phyloP scores from a whole-genome alignment of 1,140 invertebrate species.

The Zaprionus davidi region DNA sequence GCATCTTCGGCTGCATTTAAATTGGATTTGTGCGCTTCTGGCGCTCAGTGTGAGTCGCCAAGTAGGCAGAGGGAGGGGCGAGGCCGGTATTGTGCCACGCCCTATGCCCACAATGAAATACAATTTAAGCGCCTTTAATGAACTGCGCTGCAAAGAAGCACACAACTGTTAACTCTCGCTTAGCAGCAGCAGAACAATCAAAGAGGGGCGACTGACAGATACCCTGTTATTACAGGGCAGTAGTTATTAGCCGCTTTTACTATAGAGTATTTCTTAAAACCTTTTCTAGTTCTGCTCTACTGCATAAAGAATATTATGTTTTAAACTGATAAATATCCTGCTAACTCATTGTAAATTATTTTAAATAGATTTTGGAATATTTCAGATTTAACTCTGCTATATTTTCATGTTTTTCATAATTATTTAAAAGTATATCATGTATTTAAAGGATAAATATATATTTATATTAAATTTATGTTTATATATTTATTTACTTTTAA shows the following conservation, averaged over 20 bases:
- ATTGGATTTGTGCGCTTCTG: conserved; percentile 84
- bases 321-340: too few species aligned
- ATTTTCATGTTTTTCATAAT: too few species aligned
- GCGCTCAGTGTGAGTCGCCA: conserved; percentile 48
- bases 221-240: neutral
- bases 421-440: too few species aligned
- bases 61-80: neutral
- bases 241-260: too few species aligned
- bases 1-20: conserved; percentile 69
- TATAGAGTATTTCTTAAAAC: too few species aligned
- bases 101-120: conserved; percentile 59
- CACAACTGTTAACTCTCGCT: conserved; percentile 10
- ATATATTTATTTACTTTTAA: too few species aligned
- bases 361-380: too few species aligned
- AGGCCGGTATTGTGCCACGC: conserved; percentile 6
- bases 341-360: too few species aligned
- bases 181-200: neutral
- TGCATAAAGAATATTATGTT: too few species aligned
- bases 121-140: conserved; percentile 83
- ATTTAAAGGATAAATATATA: too few species aligned
- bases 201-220: neutral
- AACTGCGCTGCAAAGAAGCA: conserved; percentile 45
- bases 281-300: too few species aligned
- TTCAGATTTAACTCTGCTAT: too few species aligned
- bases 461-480: neutral